phyloP scores from a whole-genome alignment of 2,888 invertebrate species.

The Eudemis profundana region DNA sequence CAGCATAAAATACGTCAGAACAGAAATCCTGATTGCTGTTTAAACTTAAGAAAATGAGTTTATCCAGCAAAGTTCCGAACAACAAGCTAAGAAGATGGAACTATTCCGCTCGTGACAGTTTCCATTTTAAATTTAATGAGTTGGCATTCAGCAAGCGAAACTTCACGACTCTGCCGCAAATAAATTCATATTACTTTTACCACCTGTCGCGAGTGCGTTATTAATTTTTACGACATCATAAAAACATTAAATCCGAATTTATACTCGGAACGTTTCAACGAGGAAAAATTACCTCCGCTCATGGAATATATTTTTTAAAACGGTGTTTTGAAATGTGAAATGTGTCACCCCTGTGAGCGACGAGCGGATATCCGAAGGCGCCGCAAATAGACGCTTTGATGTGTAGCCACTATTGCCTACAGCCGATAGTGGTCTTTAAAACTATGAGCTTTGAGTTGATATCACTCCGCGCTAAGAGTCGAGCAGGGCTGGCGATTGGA shows the following conservation, averaged over 20 bases:
- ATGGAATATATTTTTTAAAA: slow-evolving; percentile 11
- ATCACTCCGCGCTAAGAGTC: background rate
- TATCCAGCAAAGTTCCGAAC: slow-evolving; percentile 22
- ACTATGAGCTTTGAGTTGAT: slow-evolving; percentile 22
- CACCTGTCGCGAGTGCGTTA: slow-evolving; percentile 39
- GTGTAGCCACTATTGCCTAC: background rate
- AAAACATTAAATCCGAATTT: slow-evolving; percentile 38
- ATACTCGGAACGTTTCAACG: slow-evolving; percentile 28
- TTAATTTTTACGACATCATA: slow-evolving; percentile 41
- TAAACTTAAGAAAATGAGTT: slow-evolving; percentile 32
- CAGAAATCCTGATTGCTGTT: slow-evolving; percentile 29
- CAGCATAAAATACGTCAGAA: slow-evolving; percentile 16
- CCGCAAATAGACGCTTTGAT: slow-evolving; percentile 38
- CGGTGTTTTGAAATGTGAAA: slow-evolving; percentile 20
- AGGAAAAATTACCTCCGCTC: slow-evolving; percentile 11
- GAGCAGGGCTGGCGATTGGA: slow-evolving; percentile 24
- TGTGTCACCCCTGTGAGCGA: slow-evolving; percentile 30
- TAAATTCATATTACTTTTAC: slow-evolving; percentile 39
- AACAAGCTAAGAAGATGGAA: slow-evolving; percentile 29
- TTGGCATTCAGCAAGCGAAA: slow-evolving; percentile 15
- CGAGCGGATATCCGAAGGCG: slow-evolving; percentile 20
- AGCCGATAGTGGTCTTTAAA: slow-evolving; percentile 33
- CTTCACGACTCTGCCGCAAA: slow-evolving; percentile 17
- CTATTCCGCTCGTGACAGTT: slow-evolving; percentile 27
- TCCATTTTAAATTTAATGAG: slow-evolving; percentile 38